Conservation (phyloP, 2,888 invertebrate species). For the Dioctria linearis region DNA sequence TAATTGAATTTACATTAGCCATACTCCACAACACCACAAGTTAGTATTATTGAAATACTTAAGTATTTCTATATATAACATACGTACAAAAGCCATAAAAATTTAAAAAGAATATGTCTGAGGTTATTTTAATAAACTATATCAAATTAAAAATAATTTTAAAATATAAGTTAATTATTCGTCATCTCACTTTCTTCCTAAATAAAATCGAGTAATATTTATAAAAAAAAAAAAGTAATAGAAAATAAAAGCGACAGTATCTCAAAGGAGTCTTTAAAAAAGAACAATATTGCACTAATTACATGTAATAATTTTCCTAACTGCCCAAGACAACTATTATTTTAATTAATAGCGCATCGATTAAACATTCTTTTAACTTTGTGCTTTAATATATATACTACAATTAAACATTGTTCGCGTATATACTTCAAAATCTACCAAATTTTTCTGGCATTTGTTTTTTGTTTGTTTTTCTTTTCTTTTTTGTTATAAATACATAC, state of each 20-base stretch:
- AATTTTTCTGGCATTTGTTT: background rate
- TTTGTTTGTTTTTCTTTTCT: background rate
- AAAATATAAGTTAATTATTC: conserved; percentile 12
- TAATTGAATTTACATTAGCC: too few relatives aligned
- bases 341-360: conserved; percentile 11
- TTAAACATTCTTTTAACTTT: conserved; percentile 38
- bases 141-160: background rate
- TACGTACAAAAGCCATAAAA: background rate
- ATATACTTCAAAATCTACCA: conserved; percentile 14
- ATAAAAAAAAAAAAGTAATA: conserved; percentile 29
- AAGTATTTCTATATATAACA: background rate
- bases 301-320: conserved; percentile 47
- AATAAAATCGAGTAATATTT: conserved; percentile 31
- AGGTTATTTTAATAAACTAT: background rate
- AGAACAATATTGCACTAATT: conserved; percentile 50
- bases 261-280: background rate
- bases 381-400: conserved; percentile 24
- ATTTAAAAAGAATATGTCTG: too few relatives aligned
- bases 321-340: conserved; percentile 41
- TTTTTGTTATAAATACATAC: conserved; percentile 31
- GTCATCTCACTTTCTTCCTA: background rate
- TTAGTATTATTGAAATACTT: background rate
- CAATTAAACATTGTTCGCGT: conserved; percentile 34
- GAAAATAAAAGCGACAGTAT: conserved; percentile 28
- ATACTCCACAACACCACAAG: too few relatives aligned